Evolutionary conservation across 2,113 vertebrate genomes (phyloP).

Genomic region (Axis porcinus): DNA sequence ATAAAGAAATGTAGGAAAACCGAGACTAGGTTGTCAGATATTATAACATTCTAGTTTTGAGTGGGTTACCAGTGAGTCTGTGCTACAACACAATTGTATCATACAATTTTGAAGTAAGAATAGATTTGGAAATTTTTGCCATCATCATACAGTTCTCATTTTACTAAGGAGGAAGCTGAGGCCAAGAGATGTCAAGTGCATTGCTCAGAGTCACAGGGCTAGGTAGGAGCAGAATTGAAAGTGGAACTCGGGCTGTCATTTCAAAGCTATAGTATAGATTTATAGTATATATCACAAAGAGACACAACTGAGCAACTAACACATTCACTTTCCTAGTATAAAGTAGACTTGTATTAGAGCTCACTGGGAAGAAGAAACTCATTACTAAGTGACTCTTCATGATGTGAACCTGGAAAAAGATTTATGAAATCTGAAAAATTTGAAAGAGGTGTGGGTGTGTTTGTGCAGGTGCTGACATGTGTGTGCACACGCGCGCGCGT

Average conservation of each 20-base stretch:
- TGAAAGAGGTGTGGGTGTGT: background rate
- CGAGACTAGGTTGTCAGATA: background rate
- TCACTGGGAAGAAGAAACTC: background rate
- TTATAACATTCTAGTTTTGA: background rate
- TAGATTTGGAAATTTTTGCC: background rate
- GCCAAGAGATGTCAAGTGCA: background rate
- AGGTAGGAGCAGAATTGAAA: background rate
- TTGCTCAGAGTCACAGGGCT: background rate
- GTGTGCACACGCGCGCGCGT: too few species aligned
- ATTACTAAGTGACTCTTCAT: background rate
- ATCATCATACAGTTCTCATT: background rate
- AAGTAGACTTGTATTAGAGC: background rate
- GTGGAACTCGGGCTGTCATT: background rate
- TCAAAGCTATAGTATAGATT: background rate
- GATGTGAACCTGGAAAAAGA: background rate
- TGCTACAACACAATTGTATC: background rate
- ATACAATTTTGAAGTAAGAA: background rate
- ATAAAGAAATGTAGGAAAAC: background rate
- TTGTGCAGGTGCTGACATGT: rapidly evolving
- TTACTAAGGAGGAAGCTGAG: background rate
- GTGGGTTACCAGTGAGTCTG: background rate
- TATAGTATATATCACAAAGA: background rate
- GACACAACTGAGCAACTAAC: background rate
- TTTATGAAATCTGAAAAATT: background rate
- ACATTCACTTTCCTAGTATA: background rate